Evolutionary conservation across 2,888 invertebrate genomes (phyloP), one percentile per base, ranked within the genome.

Genomic region (Nephrotoma appendiculata): DNA sequence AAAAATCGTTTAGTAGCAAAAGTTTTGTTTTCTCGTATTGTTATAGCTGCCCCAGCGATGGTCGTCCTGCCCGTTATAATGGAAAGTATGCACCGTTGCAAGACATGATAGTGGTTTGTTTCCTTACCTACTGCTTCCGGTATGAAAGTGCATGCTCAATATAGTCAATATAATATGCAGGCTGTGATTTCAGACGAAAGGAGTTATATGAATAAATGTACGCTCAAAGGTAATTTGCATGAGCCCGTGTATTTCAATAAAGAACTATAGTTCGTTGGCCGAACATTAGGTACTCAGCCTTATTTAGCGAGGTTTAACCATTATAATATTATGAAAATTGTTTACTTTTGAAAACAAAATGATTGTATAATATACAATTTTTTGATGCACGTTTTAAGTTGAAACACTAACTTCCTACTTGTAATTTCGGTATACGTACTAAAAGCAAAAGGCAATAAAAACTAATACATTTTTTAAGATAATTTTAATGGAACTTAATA

Each of bases 181-280:
- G 96, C 96, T 90, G 94, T 95, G 88, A 91, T 98, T 71, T 94
- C 94, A 87, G n/a, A n/a, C n/a, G n/a, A n/a, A n/a, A n/a, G n/a
- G n/a, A 95, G 83, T 94, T 94, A 52, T 96, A 95, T 88, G 93
- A 94, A 71, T 92, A 95, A 89, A 94, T 97, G 87, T 90, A 95
- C 86, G 93, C 94, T 88, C 95, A 92, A 93, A 86, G 94, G 94
- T 1, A 93, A 94, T 87, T 92, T 96, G 41, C 97, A 97, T 0
- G 92, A 93, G 87, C 93, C 93, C 84, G 94, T 98, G 0, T 98
- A 96, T 91, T 98, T 97, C 92, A 98, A 98, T 92, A 98, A 98
- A 91, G 98, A 98, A 42, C 92, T 97, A 89, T 97, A 95, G 94
- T 84, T 71, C 31, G 31, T 0, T 31, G 7, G 71, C 7, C 31